Base-by-base conservation (phyloP, 2,888 invertebrate genomes). In the Hipparchia semele region DNA sequence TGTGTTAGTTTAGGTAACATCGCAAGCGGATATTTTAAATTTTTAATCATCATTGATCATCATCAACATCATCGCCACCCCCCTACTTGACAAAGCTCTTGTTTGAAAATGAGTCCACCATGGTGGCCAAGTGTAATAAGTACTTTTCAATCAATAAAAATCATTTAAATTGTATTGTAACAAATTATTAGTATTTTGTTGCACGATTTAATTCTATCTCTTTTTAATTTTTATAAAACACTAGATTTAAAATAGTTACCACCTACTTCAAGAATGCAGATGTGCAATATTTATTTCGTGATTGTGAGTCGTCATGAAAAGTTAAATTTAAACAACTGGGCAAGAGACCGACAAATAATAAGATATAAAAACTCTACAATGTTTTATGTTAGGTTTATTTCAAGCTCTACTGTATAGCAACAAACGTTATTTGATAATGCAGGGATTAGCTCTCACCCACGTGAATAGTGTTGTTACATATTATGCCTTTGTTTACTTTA, bases 401-500 rank as follows among this genome's bases (percentile, higher is more conserved):
- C 12, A 6, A 61, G 45, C 51, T 53, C 6, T 53, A 2, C 56
- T 51, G 51, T 51, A 65, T 65, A 53, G 33, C 13, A 49, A 62
- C 62, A 64, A 70, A 54, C 54, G 46, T 56, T 70, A 53, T 66
- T 70, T 60, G 51, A 71, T 46, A 67, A 67, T 54, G 49, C 23
- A 64, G 54, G 58, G 58, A 68, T 68, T 72, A 51, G 13, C 72
- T 64, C 33, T 64, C 58, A 6, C 13, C 59, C 39, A n/a, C 56
- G 58, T 64, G 62, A 72, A 68, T 64, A 58, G 7, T 49, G 49
- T 64, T 64, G 64, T 49, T 64, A 13, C 46, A 62, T 49, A 62
- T 12, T n/a, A 54, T 49, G 51, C 33, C 7, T 64, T 68, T 72
- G 68, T 72, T 72, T 72, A 72, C 68, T 58, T 68, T 68, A 58